Evolutionary conservation across 1,140 invertebrate species (phyloP).

Genomic region (Cotesia glomerata): DNA sequence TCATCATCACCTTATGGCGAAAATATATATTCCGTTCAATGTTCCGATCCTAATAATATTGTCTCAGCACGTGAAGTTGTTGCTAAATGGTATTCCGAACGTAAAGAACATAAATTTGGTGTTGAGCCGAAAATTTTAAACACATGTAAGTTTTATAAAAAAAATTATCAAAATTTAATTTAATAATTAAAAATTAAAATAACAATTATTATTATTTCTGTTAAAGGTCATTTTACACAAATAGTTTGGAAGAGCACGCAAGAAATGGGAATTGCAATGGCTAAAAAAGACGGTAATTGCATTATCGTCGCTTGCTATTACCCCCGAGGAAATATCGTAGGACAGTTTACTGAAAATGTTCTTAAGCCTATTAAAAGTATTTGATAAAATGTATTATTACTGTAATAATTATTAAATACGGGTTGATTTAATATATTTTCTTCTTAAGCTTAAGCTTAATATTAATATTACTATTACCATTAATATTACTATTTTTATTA

Average conservation of each 20-base stretch:
- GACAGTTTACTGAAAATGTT: conserved; percentile 76
- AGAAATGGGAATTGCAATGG: conserved; percentile 78
- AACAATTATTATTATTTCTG: conserved; percentile 4
- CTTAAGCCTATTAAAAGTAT: conserved; percentile 58
- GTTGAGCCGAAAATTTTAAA: conserved; percentile 69
- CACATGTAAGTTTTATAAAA: conserved; percentile 57
- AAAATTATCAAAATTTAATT: too few species aligned
- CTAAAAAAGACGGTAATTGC: conserved; percentile 68
- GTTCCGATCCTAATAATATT: conserved; percentile 70
- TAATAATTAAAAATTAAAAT: too few species aligned
- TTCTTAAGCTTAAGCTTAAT: conserved; percentile 18
- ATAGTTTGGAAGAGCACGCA: conserved; percentile 76
- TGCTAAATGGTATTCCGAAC: conserved; percentile 75
- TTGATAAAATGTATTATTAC: conserved; percentile 31
- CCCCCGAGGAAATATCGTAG: conserved; percentile 82
- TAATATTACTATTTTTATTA: conserved; percentile 38
- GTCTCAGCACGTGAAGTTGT: conserved; percentile 71
- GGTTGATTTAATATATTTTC: neutral
- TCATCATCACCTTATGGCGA: conserved; percentile 69
- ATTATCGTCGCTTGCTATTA: conserved; percentile 80
- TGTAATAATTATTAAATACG: conserved; percentile 38
- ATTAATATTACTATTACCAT: conserved; percentile 15
- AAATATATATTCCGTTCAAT: conserved; percentile 74
- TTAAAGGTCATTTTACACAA: conserved; percentile 74
- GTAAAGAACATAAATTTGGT: conserved; percentile 69